phyloP scores from a whole-genome alignment of 1,140 invertebrate species.

The Neotoxoptera formosana region DNA sequence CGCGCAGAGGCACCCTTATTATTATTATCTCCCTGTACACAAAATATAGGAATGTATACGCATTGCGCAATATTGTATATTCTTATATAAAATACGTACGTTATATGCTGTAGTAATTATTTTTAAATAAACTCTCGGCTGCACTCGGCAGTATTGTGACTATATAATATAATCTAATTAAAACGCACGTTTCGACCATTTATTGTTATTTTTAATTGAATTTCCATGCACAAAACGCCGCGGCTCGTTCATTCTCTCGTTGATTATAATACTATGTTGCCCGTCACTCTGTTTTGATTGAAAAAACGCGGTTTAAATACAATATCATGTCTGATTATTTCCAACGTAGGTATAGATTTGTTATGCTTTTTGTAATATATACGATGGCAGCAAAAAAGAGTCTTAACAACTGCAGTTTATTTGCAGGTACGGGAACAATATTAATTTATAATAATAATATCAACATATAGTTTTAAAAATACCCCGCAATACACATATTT shows the following conservation, averaged over 20 bases:
- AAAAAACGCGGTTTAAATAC: neutral
- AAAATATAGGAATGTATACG: neutral
- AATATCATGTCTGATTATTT: neutral
- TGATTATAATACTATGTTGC: neutral
- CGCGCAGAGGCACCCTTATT: neutral
- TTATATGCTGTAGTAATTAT: neutral
- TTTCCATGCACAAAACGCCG: neutral
- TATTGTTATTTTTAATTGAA: slow-evolving; percentile 14
- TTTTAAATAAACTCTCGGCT: neutral
- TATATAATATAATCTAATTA: neutral
- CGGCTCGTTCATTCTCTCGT: neutral
- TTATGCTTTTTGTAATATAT: neutral
- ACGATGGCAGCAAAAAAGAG: neutral
- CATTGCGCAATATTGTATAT: neutral
- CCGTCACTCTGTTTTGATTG: neutral
- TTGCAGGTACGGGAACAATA: too few species aligned
- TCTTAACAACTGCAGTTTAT: too few species aligned
- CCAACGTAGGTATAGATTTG: neutral
- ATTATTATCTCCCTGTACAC: neutral
- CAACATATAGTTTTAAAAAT: too few species aligned
- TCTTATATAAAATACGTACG: neutral
- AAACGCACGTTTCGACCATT: neutral
- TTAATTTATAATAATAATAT: too few species aligned
- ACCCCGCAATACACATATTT: neutral
- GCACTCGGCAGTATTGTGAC: neutral